Evolutionary conservation across 2,797 vertebrate species (phyloP), one percentile per base, ranked within the genome.

Genomic region (Pangasius sanitwongsei): DNA sequence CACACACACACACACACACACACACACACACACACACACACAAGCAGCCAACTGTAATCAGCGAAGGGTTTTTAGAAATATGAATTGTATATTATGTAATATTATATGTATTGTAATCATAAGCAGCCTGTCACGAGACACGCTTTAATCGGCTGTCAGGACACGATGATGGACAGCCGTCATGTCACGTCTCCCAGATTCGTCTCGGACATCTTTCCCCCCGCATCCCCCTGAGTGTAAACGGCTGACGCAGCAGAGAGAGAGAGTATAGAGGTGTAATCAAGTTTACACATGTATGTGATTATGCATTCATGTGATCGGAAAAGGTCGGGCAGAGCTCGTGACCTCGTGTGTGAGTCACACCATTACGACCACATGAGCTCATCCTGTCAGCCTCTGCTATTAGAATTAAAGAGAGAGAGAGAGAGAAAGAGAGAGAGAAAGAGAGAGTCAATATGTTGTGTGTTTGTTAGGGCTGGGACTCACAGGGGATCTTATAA

Each of bases 1-100:
- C 72, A 12, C 72, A 16, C 44, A 15, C 74, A 28, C 41, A 50
- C 41, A 77, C 44, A 53, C 48, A 55, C 70, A 74, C 72, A 74
- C 72, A 74, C 72, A 74, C 72, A 48, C 72, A 48, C 41, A 75
- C 72, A 48, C 72, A 48, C 72, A 75, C 37, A 74, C 20, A 41
- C 18, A 41, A 44, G 44, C 9, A 48, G 23, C 48, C 41, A 28
- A 3, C 69, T 37, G 16, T 23, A 41, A 15, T 28, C 61, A 63
- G 61, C 23, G 0, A 4, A 69, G n/a, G 4, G 13, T 44, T 44
- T 25, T n/a, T 16, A 50, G 25, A 50, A 77, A 41, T 41, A 41
- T 41, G 41, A 0, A 41, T 41, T 0, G 41, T 41, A 41, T 41
- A 41, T 41, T 41, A 41, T 4, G 0, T 41, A 4, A 41, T 4